phyloP scores from a whole-genome alignment of 2,113 vertebrate species.

The Ornithorhynchus anatinus region DNA sequence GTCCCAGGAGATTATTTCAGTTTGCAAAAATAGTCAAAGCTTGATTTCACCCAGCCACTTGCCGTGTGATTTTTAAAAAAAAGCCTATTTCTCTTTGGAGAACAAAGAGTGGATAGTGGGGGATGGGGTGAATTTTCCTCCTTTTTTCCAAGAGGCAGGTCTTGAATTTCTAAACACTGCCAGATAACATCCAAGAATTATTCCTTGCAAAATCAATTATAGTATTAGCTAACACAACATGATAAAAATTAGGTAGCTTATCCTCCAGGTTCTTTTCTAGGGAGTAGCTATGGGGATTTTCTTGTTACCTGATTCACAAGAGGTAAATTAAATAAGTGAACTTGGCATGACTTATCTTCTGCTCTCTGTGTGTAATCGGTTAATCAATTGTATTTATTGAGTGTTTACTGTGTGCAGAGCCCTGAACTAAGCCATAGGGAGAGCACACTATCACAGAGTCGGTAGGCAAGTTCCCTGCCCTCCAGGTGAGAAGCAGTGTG shows the following conservation, averaged over 20 bases:
- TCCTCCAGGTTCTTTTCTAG: conserved; percentile 5
- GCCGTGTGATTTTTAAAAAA: conserved; percentile 51
- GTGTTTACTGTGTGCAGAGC: no score
- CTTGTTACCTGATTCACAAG: neutral
- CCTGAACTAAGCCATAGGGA: no score
- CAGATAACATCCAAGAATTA: conserved; percentile 23
- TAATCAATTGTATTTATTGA: no score
- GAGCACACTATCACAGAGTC: no score
- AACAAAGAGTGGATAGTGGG: conserved; percentile 21
- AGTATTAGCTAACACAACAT: neutral
- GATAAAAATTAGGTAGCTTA: conserved; percentile 2
- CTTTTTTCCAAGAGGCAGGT: neutral
- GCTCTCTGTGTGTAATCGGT: no score
- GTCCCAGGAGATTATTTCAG: conserved; percentile 30
- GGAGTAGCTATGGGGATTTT: neutral
- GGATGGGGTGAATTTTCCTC: no score
- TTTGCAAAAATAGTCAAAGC: conserved; percentile 38
- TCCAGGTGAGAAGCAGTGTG: no score
- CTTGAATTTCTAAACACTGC: conserved; percentile 12
- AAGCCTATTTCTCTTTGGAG: conserved; percentile 27
- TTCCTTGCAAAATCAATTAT: conserved; percentile 10
- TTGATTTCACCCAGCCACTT: conserved; percentile 34
- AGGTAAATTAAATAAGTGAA: neutral
- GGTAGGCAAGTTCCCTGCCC: no score
- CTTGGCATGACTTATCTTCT: neutral